Conservation (phyloP, 2,888 invertebrate species). For the Stegana nigrithorax region DNA sequence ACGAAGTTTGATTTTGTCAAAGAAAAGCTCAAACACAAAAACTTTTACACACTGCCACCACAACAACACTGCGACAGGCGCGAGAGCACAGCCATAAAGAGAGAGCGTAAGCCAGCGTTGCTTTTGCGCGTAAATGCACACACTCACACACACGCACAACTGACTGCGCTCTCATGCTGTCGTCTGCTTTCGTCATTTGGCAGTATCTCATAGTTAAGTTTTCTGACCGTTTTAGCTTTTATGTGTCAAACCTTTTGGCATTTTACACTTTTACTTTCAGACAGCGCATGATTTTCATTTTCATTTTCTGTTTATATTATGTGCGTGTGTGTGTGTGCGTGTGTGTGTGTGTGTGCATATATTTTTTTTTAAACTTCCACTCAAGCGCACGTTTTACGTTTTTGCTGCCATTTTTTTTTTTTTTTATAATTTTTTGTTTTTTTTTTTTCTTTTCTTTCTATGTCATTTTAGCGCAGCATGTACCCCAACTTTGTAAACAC, state of each 20-base stretch:
- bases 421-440: not conserved
- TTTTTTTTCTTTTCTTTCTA: constrained; percentile 19
- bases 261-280: not conserved
- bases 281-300: not conserved
- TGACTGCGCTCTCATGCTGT: not conserved
- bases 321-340: not conserved
- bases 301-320: not conserved
- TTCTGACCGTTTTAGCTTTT: not conserved
- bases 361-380: constrained; percentile 9
- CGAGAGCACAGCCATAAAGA: not conserved
- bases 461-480: constrained; percentile 23
- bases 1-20: too few species aligned
- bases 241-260: not conserved
- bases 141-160: not conserved
- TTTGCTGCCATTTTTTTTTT: too few species aligned
- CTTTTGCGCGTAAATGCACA: not conserved
- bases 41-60: not conserved
- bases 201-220: too few species aligned
- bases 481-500: constrained; percentile 31
- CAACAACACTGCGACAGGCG: not conserved
- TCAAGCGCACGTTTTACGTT: constrained; percentile 34
- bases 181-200: not conserved
- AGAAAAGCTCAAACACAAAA: not conserved
- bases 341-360: not conserved
- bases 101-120: not conserved